Conservation (phyloP, 1,140 invertebrate genomes). For the Papilio xuthus region DNA sequence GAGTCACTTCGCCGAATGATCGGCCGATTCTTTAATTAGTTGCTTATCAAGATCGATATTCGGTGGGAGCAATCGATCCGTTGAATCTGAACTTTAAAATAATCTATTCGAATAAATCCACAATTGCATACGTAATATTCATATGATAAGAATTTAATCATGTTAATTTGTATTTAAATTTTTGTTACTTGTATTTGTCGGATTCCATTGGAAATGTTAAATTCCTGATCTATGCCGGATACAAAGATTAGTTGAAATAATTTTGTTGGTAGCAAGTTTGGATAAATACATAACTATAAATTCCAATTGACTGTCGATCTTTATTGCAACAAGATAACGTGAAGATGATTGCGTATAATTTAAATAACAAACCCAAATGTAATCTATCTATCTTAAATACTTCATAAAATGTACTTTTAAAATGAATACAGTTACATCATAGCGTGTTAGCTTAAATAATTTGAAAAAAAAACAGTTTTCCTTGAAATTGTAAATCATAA, state of each 20-base stretch:
- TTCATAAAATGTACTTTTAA: not conserved
- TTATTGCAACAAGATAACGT: not conserved
- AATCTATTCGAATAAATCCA: constrained; percentile 33
- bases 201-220: not conserved
- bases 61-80: constrained; percentile 55
- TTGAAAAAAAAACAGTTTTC: not conserved
- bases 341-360: not conserved
- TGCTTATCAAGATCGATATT: constrained; percentile 67
- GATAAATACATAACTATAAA: not conserved
- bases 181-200: constrained; percentile 1
- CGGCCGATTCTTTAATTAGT: constrained; percentile 69
- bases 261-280: not conserved
- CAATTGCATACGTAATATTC: constrained; percentile 9
- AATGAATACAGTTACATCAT: not conserved
- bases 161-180: constrained; percentile 27
- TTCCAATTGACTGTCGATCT: not conserved
- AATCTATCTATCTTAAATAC: not conserved
- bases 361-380: not conserved
- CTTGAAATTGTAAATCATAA: not conserved
- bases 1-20: constrained; percentile 48
- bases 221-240: constrained; percentile 12
- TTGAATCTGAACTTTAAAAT: constrained; percentile 56
- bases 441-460: not conserved
- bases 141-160: constrained; percentile 31
- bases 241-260: constrained; percentile 4